Evolutionary conservation across 2,797 vertebrate genomes (phyloP), one percentile per base, ranked within the genome.

Genomic region (Hippoglossus hippoglossus): DNA sequence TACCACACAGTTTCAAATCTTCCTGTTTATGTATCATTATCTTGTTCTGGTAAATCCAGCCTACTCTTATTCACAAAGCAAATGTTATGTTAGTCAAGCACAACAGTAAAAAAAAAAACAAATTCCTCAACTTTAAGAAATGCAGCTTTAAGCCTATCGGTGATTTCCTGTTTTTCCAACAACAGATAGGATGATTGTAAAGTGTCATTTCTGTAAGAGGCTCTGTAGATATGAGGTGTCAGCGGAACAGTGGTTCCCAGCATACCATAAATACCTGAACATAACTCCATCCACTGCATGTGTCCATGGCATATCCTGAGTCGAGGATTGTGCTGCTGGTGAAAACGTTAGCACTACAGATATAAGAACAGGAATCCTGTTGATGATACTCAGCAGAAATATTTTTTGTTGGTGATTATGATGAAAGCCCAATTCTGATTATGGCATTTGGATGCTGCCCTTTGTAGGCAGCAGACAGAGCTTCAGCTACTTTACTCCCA

Each of bases 271-370:
- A 47, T n/a, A 49, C 18, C 28, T 13, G 62, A 66, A 34, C 3
- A 57, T 16, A 54, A 21, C 9, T 41, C 6, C 34, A 22, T 58
- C 36, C 11, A 18, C 6, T 9, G 5, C 9, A 15, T 56, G 60
- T 55, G 50, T 62, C n/a, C 44, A 49, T 2, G 21, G 16, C 19
- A 31, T 57, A 47, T 47, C 19, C 49, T 36, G 54, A 36, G 47
- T 51, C 1, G 12, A 28, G 26, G 50, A 5, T 58, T 55, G 36
- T 49, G 19, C 34, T 34, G 39, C 59, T 73, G 63, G 34, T 67
- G 68, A 51, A 36, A 44, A 71, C 24, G 49, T 61, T 7, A 64
- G 69, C 71, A 56, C 63, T 54, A 28, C 65, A 60, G 68, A 55
- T 34, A 51, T 64, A 49, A 53, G n/a, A 66, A 34, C 4, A 13